Percentiles rank a stretch among this genome's conserved stretches.
These are phyloP conservation scores for Drosophila dives DNA, from an alignment of 2,888 invertebrate species.

Conservation along the genomic window DNA sequence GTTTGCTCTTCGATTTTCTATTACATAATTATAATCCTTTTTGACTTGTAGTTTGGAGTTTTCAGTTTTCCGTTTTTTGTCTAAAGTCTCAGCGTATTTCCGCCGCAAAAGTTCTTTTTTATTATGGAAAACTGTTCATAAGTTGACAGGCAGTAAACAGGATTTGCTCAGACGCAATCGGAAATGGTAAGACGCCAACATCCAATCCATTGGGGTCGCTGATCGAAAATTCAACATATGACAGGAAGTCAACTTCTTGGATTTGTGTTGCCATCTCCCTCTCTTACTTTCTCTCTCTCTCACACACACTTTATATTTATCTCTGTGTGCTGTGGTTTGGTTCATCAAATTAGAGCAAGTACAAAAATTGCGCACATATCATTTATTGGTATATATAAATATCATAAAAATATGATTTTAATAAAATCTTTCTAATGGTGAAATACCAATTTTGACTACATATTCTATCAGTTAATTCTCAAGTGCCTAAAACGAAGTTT, in stretches of 20 bases:
- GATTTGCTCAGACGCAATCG: constrained; percentile 70
- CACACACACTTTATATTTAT: background rate
- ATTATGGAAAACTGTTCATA: constrained; percentile 77
- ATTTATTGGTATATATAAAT: background rate
- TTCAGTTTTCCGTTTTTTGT: constrained; percentile 24
- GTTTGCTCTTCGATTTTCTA: constrained; percentile 63
- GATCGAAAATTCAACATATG: constrained; percentile 46
- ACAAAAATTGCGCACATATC: background rate
- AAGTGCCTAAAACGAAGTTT: background rate
- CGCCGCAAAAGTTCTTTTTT: constrained; percentile 73
- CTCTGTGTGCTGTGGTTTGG: constrained; percentile 1
- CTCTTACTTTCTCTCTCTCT: background rate
- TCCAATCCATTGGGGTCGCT: constrained; percentile 45
- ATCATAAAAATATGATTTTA: background rate
- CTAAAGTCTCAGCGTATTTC: constrained; percentile 54
- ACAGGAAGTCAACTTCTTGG: constrained; percentile 59
- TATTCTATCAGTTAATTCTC: background rate
- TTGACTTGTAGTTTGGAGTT: constrained; percentile 9
- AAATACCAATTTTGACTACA: background rate
- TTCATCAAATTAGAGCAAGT: constrained; percentile 14
- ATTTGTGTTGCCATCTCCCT: background rate
- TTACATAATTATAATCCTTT: constrained; percentile 71
- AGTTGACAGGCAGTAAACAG: constrained; percentile 81
- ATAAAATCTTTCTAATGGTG: background rate
- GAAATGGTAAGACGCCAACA: constrained; percentile 57